Evolutionary conservation across 2,113 vertebrate species (phyloP).

Genomic region (Chaetura pelagica): DNA sequence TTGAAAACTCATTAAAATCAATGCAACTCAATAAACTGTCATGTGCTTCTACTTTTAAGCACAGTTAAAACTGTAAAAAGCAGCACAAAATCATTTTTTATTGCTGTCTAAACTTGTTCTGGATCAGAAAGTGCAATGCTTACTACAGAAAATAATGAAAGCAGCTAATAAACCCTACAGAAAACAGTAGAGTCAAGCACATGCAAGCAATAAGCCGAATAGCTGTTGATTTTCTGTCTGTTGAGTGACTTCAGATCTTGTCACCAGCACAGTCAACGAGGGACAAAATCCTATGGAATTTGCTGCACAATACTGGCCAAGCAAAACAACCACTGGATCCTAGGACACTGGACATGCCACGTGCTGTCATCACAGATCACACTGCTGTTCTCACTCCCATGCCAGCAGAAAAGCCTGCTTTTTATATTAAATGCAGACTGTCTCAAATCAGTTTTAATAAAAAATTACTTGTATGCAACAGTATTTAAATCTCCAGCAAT

Average conservation of each 20-base stretch:
- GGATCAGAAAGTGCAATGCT: slow-evolving; percentile 64
- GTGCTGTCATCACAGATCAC: slow-evolving; percentile 76
- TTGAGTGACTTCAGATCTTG: slow-evolving; percentile 83
- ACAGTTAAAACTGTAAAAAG: slow-evolving; percentile 34
- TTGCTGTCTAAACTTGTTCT: slow-evolving; percentile 44
- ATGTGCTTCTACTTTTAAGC: slow-evolving; percentile 50
- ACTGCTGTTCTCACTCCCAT: slow-evolving; percentile 81
- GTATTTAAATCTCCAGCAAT: slow-evolving; percentile 62
- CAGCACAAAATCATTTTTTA: slow-evolving; percentile 45
- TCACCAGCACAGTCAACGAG: slow-evolving; percentile 82
- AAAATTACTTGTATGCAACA: slow-evolving; percentile 45
- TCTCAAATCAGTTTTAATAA: slow-evolving; percentile 65
- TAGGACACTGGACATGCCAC: slow-evolving; percentile 75
- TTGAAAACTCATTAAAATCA: slow-evolving; percentile 61
- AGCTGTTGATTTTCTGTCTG: slow-evolving; percentile 73
- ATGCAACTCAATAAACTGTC: slow-evolving; percentile 26
- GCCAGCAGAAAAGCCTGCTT: slow-evolving; percentile 69
- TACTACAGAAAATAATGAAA: slow-evolving; percentile 60
- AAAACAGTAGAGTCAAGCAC: slow-evolving; percentile 55
- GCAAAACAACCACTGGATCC: slow-evolving; percentile 75
- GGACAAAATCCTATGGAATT: slow-evolving; percentile 82
- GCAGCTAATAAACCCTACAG: slow-evolving; percentile 55
- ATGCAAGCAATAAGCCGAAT: slow-evolving; percentile 58
- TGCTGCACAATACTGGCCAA: slow-evolving; percentile 79
- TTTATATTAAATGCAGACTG: slow-evolving; percentile 67